Percentiles rank a stretch among this genome's conserved stretches.
These are phyloP conservation scores for Brachypterus glaber DNA, from an alignment of 2,888 invertebrate species.

Conservation along the genomic window DNA sequence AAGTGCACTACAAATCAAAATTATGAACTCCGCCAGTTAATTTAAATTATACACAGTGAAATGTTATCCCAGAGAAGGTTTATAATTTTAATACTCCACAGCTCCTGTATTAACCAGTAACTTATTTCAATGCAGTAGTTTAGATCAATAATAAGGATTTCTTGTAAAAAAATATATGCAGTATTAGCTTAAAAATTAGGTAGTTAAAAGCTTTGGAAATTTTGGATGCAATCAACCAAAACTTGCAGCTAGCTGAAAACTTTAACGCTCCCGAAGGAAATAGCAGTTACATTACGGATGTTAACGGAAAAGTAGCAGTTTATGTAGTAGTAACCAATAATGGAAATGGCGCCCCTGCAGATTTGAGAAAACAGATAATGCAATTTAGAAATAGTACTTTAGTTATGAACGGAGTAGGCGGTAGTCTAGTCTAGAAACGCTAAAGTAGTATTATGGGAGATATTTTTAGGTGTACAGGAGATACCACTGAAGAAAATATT, in stretches of 20 bases:
- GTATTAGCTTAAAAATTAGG: no score
- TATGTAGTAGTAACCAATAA: conserved; percentile 69
- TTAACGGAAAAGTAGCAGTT: conserved; percentile 70
- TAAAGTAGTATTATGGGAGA: conserved; percentile 42
- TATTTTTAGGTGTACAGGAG: conserved; percentile 57
- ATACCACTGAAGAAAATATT: conserved; percentile 67
- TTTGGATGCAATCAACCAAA: no score
- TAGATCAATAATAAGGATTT: no score
- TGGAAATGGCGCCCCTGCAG: conserved; percentile 70
- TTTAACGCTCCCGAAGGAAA: conserved; percentile 68
- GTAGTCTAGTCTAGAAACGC: conserved; percentile 40
- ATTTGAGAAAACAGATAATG: conserved; percentile 85
- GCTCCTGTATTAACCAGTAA: no score
- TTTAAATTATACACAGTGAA: no score
- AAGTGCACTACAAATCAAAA: no score
- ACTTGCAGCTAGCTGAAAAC: conserved; percentile 25
- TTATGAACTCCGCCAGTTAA: no score
- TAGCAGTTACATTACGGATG: conserved; percentile 54
- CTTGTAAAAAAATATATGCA: no score
- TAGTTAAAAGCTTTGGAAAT: no score
- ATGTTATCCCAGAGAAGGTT: no score
- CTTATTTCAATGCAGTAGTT: no score
- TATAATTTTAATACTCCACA: no score
- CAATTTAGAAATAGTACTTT: conserved; percentile 64
- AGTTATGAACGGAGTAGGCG: conserved; percentile 36